Evolutionary conservation across 2,797 vertebrate species (phyloP).

Genomic region (Eulemur mongoz): DNA sequence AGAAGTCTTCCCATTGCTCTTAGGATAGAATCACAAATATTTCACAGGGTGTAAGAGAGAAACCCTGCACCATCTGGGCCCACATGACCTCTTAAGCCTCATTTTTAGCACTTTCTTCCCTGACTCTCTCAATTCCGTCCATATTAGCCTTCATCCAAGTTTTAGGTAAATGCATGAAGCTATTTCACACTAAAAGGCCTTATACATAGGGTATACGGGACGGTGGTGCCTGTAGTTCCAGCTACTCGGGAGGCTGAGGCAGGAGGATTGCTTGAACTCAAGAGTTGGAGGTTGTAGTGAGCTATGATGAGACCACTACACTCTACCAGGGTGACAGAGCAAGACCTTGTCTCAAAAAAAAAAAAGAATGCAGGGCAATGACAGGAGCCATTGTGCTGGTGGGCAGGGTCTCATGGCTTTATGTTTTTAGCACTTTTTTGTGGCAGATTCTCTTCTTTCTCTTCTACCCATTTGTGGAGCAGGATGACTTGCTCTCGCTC

Average conservation of each 20-base stretch:
- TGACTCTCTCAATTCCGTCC: not conserved
- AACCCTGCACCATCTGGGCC: not conserved
- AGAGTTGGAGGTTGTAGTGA: not conserved
- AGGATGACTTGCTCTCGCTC: not conserved
- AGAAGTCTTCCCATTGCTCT: not conserved
- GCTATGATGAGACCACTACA: not conserved
- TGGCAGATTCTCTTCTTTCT: not conserved
- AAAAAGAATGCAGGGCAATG: not conserved
- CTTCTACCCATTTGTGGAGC: not conserved
- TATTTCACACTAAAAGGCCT: not conserved
- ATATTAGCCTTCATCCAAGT: not conserved
- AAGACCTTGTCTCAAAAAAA: not conserved
- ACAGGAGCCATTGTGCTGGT: not conserved
- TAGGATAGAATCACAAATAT: not conserved
- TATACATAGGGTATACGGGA: not conserved
- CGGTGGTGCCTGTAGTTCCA: not conserved
- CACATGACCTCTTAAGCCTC: no score
- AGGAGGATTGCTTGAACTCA: not conserved
- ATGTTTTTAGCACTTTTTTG: not conserved
- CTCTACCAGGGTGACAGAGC: not conserved
- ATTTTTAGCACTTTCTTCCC: not conserved
- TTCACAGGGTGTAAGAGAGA: not conserved
- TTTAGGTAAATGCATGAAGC: not conserved
- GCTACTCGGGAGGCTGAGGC: not conserved
- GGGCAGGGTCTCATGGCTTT: not conserved